phyloP scores from a whole-genome alignment of 1,140 invertebrate species.

The Antheraea mylitta region DNA sequence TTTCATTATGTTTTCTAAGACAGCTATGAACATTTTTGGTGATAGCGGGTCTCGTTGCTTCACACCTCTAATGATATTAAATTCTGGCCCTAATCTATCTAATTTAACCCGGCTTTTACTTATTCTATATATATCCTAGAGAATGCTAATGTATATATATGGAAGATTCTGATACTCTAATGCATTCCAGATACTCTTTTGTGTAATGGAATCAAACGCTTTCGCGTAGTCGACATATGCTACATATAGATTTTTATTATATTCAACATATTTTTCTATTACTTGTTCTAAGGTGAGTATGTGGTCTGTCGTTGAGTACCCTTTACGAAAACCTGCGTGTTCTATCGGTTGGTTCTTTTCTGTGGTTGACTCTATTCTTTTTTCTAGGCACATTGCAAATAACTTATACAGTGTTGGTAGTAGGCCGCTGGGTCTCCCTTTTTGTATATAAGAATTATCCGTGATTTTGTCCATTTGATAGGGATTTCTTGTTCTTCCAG shows the following conservation, averaged over 20 bases:
- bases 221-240: conserved; percentile 11
- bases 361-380: neutral
- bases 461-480: neutral
- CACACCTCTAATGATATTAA: conserved; percentile 15
- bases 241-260: neutral
- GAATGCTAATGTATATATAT: conserved; percentile 3
- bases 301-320: no score
- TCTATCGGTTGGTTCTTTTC: conserved; percentile 6
- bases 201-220: no score
- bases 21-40: neutral
- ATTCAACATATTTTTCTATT: no score
- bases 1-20: neutral
- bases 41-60: conserved; percentile 9
- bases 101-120: conserved; percentile 16
- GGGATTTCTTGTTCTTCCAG: neutral
- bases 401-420: conserved; percentile 8
- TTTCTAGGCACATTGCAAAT: conserved; percentile 7
- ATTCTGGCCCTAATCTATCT: conserved; percentile 7
- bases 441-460: neutral
- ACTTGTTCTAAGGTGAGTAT: no score
- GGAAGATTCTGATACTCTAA: conserved; percentile 15
- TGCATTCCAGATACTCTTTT: no score
- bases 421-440: conserved; percentile 2
- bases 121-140: conserved; percentile 16
- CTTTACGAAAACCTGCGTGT: no score